These are phyloP conservation scores for Canis aureus DNA, from an alignment of 2,113 vertebrate genomes.

Conservation along the genomic window DNA sequence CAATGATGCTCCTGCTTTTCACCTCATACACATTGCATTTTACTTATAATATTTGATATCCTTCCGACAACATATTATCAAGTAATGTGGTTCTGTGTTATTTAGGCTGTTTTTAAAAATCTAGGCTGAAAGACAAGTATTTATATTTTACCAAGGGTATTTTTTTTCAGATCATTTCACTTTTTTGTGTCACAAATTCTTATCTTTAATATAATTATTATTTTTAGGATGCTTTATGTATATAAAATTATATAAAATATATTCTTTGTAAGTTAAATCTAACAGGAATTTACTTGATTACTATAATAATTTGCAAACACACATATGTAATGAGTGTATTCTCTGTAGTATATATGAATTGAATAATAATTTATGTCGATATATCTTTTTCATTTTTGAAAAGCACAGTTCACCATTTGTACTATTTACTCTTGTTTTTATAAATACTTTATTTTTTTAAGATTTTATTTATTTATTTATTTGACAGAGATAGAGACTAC, in stretches of 20 bases:
- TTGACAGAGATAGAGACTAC: too few relatives aligned
- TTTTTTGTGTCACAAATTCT: not conserved
- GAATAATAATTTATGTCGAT: not conserved
- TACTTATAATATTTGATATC: not conserved
- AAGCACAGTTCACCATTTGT: not conserved
- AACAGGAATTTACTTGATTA: not conserved
- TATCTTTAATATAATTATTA: not conserved
- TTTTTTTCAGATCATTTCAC: not conserved
- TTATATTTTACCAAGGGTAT: not conserved
- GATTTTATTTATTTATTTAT: too few relatives aligned
- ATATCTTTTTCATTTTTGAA: not conserved
- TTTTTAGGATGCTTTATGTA: not conserved
- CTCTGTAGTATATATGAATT: not conserved
- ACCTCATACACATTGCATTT: not conserved
- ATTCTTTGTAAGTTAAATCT: not conserved
- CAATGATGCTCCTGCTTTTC: not conserved
- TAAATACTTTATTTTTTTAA: not conserved
- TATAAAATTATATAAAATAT: not conserved
- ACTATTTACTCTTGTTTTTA: not conserved
- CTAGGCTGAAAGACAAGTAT: not conserved
- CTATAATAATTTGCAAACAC: not conserved
- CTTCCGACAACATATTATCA: not conserved
- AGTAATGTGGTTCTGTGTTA: not conserved
- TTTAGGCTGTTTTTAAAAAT: not conserved
- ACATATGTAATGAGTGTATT: not conserved